phyloP scores from a whole-genome alignment of 2,888 invertebrate species.

The Micoletzkya japonica region DNA sequence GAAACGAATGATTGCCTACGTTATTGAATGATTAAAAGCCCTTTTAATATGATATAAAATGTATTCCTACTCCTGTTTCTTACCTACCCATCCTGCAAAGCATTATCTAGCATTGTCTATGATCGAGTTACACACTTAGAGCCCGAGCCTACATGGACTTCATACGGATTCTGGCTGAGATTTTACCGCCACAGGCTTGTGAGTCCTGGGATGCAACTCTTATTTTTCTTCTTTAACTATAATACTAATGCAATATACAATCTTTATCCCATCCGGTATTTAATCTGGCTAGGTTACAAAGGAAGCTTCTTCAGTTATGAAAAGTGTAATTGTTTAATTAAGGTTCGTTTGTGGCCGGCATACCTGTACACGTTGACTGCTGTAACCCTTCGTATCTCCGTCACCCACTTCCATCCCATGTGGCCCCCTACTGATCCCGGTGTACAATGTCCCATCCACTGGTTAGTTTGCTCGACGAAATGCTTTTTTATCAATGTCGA shows the following conservation, averaged over 20 bases:
- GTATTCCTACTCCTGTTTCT: background rate
- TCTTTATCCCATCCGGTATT: too few species aligned
- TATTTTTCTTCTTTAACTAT: too few species aligned
- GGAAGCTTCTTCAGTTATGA: too few species aligned
- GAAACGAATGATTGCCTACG: too few species aligned
- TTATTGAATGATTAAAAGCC: too few species aligned
- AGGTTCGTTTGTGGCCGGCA: conserved; percentile 60
- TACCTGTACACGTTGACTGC: conserved; percentile 60
- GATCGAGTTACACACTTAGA: conserved; percentile 32
- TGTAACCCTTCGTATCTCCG: conserved; percentile 47
- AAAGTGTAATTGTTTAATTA: background rate
- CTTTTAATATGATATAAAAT: too few species aligned
- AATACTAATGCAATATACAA: too few species aligned
- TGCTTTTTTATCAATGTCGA: background rate
- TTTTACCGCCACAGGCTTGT: conserved; percentile 62
- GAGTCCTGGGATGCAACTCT: too few species aligned
- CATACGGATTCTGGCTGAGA: conserved; percentile 61
- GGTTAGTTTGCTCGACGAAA: conserved; percentile 32
- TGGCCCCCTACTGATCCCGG: conserved; percentile 63
- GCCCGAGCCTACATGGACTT: conserved; percentile 59
- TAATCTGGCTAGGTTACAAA: too few species aligned
- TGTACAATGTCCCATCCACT: conserved; percentile 60
- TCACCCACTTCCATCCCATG: conserved; percentile 62
- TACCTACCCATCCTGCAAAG: too few species aligned
- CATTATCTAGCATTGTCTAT: too few species aligned